Evolutionary conservation across 2,113 vertebrate species (phyloP).

Genomic region (Carassius carassius): DNA sequence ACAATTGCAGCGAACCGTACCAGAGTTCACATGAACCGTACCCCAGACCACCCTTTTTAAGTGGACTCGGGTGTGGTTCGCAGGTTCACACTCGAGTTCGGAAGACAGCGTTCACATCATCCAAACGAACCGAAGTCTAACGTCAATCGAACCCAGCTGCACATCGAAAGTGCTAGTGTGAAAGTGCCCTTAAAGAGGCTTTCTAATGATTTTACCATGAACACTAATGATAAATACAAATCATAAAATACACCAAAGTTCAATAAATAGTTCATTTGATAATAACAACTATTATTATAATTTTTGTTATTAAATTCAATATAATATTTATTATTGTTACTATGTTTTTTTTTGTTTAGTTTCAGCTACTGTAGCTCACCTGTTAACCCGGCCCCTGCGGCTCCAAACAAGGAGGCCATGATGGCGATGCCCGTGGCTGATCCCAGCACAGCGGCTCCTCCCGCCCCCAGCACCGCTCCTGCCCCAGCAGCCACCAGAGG

Average conservation of each 20-base stretch:
- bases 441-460: slow-evolving; percentile 89
- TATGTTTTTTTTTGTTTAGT: background rate
- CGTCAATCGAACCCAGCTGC: too few species aligned
- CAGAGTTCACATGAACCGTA: too few species aligned
- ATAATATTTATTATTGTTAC: background rate
- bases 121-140: too few species aligned
- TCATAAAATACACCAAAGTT: background rate
- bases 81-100: too few species aligned
- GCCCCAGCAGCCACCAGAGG: slow-evolving; percentile 91
- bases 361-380: slow-evolving; percentile 71
- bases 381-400: slow-evolving; percentile 91
- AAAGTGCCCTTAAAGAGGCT: background rate
- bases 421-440: slow-evolving; percentile 91
- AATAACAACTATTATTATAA: background rate
- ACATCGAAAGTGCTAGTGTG: too few species aligned
- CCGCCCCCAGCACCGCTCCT: slow-evolving; percentile 84
- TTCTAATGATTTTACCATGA: background rate
- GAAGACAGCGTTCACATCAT: too few species aligned
- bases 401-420: slow-evolving; percentile 93
- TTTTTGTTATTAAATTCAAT: background rate
- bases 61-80: too few species aligned
- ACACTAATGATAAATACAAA: background rate
- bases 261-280: background rate
- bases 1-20: too few species aligned
- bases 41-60: too few species aligned